Evolutionary conservation across 2,797 vertebrate genomes (phyloP), one percentile per base, ranked within the genome.

Genomic region (Pangasius djambal): DNA sequence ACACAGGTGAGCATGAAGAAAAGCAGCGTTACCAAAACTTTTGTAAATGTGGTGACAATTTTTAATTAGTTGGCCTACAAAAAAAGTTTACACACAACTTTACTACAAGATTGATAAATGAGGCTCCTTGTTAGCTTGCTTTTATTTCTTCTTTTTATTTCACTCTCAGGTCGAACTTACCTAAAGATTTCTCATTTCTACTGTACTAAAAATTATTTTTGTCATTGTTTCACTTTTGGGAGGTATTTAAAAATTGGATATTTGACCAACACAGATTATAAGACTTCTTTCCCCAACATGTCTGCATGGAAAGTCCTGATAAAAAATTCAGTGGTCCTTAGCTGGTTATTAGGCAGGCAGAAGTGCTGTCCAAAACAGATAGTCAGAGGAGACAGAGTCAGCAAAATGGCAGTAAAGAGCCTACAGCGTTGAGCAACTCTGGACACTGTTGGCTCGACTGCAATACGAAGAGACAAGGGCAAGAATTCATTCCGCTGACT

Each of bases 401-500:
- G 89, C 85, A 78, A 87, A 91, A 90, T 52, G 61, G 52, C 77
- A 88, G 83, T 50, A 91, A 88, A 89, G 65, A 83, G 86, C 89
- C 63, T 44, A 55, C 48, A 72, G 79, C 72, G 16, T 22, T 34
- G 63, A 86, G 88, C 88, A 87, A 87, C 89, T 79, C 67, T 74
- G 77, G 91, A 93, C 93, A 79, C 93, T 94, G 95, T 95, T 93
- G 94, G 91, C 91, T 91, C 87, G 89, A 94, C 92, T 95, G 94
- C 93, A 92, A 92, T 85, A 83, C 55, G 48, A 77, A 79, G 59
- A 91, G 89, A 87, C 86, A 86, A 91, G 74, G 65, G 85, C 74
- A 83, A 88, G 92, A 91, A 88, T 88, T 88, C 87, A 90, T 90
- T 93, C 91, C 92, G 94, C 94, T 93, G 94, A 96, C 92, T 95